Conservation (phyloP, 2,113 vertebrate genomes). For the Asarcornis scutulata region DNA sequence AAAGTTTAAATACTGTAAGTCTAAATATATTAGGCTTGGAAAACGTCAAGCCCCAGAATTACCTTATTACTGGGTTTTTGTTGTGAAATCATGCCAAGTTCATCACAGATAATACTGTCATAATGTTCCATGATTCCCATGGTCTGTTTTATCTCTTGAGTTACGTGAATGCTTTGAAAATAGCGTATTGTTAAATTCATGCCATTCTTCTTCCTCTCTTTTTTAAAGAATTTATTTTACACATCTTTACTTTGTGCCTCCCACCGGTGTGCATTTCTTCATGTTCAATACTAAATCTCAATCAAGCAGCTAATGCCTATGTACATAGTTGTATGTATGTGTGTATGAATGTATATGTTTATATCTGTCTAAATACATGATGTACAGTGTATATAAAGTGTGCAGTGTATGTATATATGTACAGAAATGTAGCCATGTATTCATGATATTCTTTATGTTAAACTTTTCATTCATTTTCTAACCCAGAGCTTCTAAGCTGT, state of each 20-base stretch:
- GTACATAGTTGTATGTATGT: slow-evolving; percentile 68
- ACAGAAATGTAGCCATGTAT: slow-evolving; percentile 60
- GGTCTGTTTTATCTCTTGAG: neutral
- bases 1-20: neutral
- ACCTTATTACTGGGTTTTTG: neutral
- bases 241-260: slow-evolving; percentile 38
- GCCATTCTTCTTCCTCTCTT: neutral
- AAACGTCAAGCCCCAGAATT: neutral
- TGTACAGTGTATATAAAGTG: slow-evolving; percentile 77
- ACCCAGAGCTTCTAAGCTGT: slow-evolving; percentile 32
- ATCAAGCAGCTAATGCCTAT: slow-evolving; percentile 22
- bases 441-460: neutral
- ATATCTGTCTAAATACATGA: slow-evolving; percentile 46
- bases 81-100: neutral
- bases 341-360: slow-evolving; percentile 74
- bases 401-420: slow-evolving; percentile 73
- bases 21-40: neutral
- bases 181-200: neutral
- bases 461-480: slow-evolving; percentile 39
- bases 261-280: slow-evolving; percentile 32
- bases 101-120: neutral
- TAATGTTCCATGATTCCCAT: neutral
- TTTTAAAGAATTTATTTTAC: neutral
- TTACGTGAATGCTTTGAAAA: slow-evolving; percentile 6
- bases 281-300: slow-evolving; percentile 25